phyloP scores from a whole-genome alignment of 1,140 invertebrate genomes.

The Ctenoplectra terminalis region DNA sequence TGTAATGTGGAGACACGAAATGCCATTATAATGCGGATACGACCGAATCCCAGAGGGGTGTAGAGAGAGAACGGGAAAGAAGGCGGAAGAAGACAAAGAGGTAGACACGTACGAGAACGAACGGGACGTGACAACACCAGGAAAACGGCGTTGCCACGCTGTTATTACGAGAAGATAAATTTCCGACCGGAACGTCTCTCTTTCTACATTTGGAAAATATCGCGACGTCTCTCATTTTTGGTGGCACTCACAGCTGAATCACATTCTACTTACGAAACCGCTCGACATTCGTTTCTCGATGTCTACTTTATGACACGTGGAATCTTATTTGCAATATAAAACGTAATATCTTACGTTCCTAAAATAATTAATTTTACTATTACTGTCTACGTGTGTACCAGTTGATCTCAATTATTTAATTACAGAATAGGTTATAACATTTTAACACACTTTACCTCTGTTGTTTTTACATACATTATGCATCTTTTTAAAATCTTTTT shows the following conservation, averaged over 20 bases:
- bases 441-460: too few species aligned
- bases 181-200: constrained; percentile 67
- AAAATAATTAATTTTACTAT: too few species aligned
- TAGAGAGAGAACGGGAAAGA: constrained; percentile 39
- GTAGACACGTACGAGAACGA: constrained; percentile 65
- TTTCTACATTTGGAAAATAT: constrained; percentile 69
- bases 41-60: constrained; percentile 73
- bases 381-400: too few species aligned
- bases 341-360: neutral
- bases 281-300: neutral
- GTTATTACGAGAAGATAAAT: constrained; percentile 76
- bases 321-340: neutral
- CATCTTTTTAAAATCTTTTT: too few species aligned
- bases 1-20: constrained; percentile 80
- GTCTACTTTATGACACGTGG: neutral
- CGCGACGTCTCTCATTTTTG: constrained; percentile 49
- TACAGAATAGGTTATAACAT: too few species aligned
- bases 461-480: too few species aligned
- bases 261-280: constrained; percentile 34
- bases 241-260: constrained; percentile 39
- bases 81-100: constrained; percentile 64
- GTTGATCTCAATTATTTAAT: too few species aligned
- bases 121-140: constrained; percentile 73
- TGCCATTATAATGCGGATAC: constrained; percentile 81
- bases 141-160: constrained; percentile 71